A percentile compares a stretch with the other conserved stretches of the same genome.
phyloP scores from a whole-genome alignment of 1,140 invertebrate genomes.

The Drosophila navojoa region DNA sequence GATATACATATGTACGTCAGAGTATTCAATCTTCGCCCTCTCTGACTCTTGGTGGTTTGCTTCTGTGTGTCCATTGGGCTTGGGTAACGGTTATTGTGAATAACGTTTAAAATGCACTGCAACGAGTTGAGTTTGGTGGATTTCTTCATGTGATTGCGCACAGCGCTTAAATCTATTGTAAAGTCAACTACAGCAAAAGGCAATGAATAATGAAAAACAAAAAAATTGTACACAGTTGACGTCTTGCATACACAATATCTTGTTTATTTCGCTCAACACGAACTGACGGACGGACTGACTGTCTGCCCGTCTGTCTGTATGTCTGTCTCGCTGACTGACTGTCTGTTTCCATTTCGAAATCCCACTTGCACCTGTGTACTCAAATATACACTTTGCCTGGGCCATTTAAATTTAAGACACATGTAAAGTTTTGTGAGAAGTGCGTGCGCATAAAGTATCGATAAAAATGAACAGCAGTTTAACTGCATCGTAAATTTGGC shows the following conservation, averaged over 20 bases:
- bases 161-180: slow-evolving; percentile 48
- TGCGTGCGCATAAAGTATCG: slow-evolving; percentile 28
- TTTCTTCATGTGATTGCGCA: slow-evolving; percentile 56
- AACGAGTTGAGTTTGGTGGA: slow-evolving; percentile 29
- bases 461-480: slow-evolving; percentile 23
- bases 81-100: slow-evolving; percentile 44
- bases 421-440: slow-evolving; percentile 22
- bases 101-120: slow-evolving; percentile 62
- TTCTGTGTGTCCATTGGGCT: slow-evolving; percentile 7
- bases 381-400: slow-evolving; percentile 13
- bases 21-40: not conserved
- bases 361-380: slow-evolving; percentile 53
- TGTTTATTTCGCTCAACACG: slow-evolving; percentile 57
- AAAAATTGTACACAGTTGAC: slow-evolving; percentile 44
- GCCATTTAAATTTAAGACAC: slow-evolving; percentile 36
- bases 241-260: slow-evolving; percentile 72
- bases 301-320: slow-evolving; percentile 19
- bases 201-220: slow-evolving; percentile 21
- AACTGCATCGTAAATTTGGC: slow-evolving; percentile 6
- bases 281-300: slow-evolving; percentile 18
- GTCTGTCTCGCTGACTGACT: slow-evolving; percentile 30
- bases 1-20: not conserved
- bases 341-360: slow-evolving; percentile 50
- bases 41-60: not conserved
- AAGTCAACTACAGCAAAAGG: slow-evolving; percentile 29